Evolutionary conservation across 1,140 invertebrate species (phyloP).

Genomic region (Plodia interpunctella): DNA sequence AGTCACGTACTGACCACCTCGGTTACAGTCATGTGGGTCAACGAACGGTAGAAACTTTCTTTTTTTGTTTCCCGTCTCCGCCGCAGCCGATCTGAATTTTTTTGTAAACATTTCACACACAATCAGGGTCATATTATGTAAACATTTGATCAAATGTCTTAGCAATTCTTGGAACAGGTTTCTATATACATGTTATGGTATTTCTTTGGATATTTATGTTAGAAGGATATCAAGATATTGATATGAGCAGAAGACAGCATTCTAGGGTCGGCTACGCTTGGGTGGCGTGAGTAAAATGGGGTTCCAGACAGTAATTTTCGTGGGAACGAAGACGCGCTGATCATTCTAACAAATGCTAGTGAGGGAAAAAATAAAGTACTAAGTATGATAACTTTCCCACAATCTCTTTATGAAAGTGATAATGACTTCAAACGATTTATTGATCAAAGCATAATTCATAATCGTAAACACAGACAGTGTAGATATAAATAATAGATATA

Average conservation of each 20-base stretch:
- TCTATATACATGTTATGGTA: no score
- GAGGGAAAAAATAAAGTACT: not conserved
- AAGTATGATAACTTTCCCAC: not conserved
- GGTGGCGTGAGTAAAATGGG: constrained; percentile 1
- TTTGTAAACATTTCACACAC: constrained; percentile 3
- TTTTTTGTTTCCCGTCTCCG: not conserved
- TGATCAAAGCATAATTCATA: no score
- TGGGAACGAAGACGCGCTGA: not conserved
- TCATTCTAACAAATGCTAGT: not conserved
- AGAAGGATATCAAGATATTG: not conserved
- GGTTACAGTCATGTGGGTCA: constrained; percentile 9
- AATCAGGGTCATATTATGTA: constrained; percentile 1
- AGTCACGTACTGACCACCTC: constrained; percentile 3
- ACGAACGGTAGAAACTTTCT: constrained; percentile 9
- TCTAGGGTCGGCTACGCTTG: not conserved
- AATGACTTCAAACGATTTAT: not conserved
- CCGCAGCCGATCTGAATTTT: not conserved
- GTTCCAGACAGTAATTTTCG: constrained; percentile 3
- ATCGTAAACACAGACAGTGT: no score
- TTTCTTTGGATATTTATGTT: not conserved
- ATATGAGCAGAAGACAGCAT: not conserved
- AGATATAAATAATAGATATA: no score
- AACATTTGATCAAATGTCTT: no score
- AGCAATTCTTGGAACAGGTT: no score
- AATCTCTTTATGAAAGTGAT: not conserved